Evolutionary conservation across 2,797 vertebrate genomes (phyloP).

Genomic region (Limnodromus scolopaceus): DNA sequence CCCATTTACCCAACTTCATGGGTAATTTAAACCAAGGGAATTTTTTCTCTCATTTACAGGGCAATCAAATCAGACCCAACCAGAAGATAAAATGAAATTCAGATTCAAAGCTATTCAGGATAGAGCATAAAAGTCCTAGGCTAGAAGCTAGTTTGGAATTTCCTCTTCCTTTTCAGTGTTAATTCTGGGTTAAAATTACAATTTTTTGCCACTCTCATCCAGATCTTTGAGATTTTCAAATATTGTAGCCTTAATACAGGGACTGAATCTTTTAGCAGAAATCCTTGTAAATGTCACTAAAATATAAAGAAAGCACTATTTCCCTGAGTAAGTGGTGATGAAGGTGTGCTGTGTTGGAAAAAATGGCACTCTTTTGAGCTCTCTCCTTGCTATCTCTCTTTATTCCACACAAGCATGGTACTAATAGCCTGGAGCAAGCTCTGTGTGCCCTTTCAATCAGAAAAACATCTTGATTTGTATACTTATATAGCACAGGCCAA

Average conservation of each 20-base stretch:
- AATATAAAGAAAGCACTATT: neutral
- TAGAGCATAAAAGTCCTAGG: neutral
- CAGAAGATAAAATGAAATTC: neutral
- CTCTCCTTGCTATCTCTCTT: neutral
- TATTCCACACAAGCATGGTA: neutral
- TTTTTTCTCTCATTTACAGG: neutral
- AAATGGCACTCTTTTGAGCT: neutral
- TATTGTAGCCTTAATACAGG: neutral
- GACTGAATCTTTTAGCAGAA: neutral
- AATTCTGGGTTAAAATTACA: neutral
- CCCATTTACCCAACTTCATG: neutral
- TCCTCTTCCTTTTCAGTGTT: neutral
- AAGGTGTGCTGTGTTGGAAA: neutral
- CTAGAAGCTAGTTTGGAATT: neutral
- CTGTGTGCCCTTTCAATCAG: slow-evolving; percentile 7
- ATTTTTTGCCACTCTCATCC: neutral
- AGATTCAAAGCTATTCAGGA: neutral
- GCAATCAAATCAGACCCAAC: neutral
- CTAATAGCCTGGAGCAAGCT: slow-evolving; percentile 12
- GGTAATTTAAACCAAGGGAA: neutral
- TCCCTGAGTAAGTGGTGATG: neutral
- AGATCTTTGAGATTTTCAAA: neutral
- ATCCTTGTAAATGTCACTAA: neutral
- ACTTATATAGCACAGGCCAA: neutral
- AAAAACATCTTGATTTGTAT: slow-evolving; percentile 31